Percentiles rank a stretch among this genome's conserved stretches.
phyloP scores from a whole-genome alignment of 2,888 invertebrate genomes.

The Ellobium chinense region DNA sequence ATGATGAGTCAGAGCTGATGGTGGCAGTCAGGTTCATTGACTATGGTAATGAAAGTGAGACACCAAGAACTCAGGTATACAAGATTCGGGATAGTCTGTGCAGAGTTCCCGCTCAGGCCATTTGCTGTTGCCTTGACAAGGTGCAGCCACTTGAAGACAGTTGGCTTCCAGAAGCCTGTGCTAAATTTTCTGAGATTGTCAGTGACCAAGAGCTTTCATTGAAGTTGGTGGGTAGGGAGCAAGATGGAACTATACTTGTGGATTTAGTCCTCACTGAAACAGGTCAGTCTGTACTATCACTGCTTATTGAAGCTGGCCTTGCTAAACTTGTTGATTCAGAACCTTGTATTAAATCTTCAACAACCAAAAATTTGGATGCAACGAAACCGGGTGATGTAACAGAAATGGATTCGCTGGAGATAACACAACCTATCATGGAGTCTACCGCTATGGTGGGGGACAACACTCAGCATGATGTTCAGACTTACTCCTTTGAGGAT shows the following conservation, averaged over 20 bases:
- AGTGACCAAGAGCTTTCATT: conserved; percentile 35
- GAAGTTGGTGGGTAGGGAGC: conserved; percentile 45
- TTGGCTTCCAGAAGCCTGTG: conserved; percentile 31
- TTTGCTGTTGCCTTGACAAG: conserved; percentile 62
- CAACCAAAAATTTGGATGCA: background rate
- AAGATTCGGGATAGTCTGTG: conserved; percentile 58
- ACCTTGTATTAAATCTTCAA: background rate
- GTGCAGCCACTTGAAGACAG: conserved; percentile 5
- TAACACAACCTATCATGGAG: conserved; percentile 49
- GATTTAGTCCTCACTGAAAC: conserved; percentile 42
- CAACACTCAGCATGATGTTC: background rate
- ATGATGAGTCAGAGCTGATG: background rate
- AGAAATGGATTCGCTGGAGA: conserved; percentile 39
- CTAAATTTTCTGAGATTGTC: conserved; percentile 31
- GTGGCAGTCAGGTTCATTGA: conserved; percentile 73
- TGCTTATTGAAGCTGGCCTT: conserved; percentile 8
- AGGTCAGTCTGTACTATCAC: conserved; percentile 7
- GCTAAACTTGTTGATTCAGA: background rate
- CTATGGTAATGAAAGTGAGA: conserved; percentile 74
- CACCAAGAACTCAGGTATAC: conserved; percentile 57
- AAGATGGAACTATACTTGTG: conserved; percentile 42
- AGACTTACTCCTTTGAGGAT: background rate
- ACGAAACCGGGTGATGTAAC: conserved; percentile 20
- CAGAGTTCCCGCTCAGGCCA: conserved; percentile 67
- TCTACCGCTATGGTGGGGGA: conserved; percentile 37